A percentile compares a stretch with the other conserved stretches of the same genome.
phyloP scores from a whole-genome alignment of 2,797 vertebrate genomes.

The Macroramphosus scolopax region DNA sequence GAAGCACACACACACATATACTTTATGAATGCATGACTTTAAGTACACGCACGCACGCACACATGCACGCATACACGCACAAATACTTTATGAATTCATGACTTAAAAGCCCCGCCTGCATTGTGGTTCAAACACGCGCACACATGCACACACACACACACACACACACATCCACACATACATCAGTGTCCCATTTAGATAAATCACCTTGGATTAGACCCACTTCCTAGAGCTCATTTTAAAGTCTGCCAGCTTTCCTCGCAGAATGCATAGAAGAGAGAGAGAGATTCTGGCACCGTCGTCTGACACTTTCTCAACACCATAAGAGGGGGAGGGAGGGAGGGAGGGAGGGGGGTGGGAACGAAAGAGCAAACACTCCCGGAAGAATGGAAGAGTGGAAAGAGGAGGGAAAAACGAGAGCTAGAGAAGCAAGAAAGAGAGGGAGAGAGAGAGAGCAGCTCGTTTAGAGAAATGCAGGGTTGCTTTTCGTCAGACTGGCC shows the following conservation, averaged over 20 bases:
- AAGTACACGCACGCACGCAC: not conserved
- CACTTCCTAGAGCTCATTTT: slow-evolving; percentile 69
- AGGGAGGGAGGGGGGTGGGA: slow-evolving; percentile 21
- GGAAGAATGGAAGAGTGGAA: slow-evolving; percentile 41
- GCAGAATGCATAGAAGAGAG: slow-evolving; percentile 39
- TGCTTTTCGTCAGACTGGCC: slow-evolving; percentile 25
- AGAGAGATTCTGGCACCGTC: slow-evolving; percentile 43
- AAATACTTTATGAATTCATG: slow-evolving; percentile 16
- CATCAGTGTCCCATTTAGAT: slow-evolving; percentile 55
- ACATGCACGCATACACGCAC: slow-evolving; percentile 9
- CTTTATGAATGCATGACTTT: not conserved
- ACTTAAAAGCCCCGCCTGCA: slow-evolving; percentile 16
- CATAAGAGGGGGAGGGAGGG: slow-evolving; percentile 16
- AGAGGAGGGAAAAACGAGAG: slow-evolving; percentile 36
- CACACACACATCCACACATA: slow-evolving; percentile 3
- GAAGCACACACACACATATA: slow-evolving; percentile 12
- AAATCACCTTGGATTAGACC: slow-evolving; percentile 74
- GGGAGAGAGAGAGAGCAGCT: slow-evolving; percentile 32
- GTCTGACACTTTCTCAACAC: slow-evolving; percentile 57
- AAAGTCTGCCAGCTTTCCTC: slow-evolving; percentile 60
- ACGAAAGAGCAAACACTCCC: slow-evolving; percentile 53
- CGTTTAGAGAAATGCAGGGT: slow-evolving; percentile 53
- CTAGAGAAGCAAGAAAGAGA: slow-evolving; percentile 20
- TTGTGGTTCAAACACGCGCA: not conserved
- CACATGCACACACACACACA: slow-evolving; percentile 1